Evolutionary conservation across 2,888 invertebrate species (phyloP).

Genomic region (Ochropleura leucogaster): DNA sequence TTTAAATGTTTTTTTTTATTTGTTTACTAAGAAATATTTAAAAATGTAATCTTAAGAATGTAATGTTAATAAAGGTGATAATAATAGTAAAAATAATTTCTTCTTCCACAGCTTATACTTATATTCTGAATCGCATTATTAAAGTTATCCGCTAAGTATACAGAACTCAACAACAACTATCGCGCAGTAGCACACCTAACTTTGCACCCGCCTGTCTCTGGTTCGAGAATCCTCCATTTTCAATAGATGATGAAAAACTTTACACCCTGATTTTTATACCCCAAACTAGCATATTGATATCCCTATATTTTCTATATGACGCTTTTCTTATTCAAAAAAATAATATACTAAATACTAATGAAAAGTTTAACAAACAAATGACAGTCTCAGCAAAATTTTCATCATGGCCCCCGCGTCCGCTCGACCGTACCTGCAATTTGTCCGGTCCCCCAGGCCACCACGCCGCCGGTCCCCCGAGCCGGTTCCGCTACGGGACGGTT

Average conservation of each 20-base stretch:
- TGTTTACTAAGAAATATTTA: no score
- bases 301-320: background rate
- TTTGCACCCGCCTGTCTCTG: background rate
- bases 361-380: constrained; percentile 10
- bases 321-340: background rate
- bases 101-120: no score
- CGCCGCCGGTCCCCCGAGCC: constrained; percentile 53
- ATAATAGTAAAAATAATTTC: no score
- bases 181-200: background rate
- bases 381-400: constrained; percentile 6
- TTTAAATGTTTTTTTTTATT: no score
- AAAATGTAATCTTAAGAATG: no score
- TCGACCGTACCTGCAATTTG: constrained; percentile 63
- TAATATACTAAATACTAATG: background rate
- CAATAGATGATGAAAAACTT: background rate
- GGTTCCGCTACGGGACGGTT: constrained; percentile 61
- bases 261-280: background rate
- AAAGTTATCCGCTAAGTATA: background rate
- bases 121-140: background rate
- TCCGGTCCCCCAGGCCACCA: constrained; percentile 56
- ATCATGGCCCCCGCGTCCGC: constrained; percentile 39
- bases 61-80: no score
- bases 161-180: background rate
- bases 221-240: background rate
- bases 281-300: background rate